Conservation (phyloP, 2,113 vertebrate genomes). For the Cricetomys ansorgei region DNA sequence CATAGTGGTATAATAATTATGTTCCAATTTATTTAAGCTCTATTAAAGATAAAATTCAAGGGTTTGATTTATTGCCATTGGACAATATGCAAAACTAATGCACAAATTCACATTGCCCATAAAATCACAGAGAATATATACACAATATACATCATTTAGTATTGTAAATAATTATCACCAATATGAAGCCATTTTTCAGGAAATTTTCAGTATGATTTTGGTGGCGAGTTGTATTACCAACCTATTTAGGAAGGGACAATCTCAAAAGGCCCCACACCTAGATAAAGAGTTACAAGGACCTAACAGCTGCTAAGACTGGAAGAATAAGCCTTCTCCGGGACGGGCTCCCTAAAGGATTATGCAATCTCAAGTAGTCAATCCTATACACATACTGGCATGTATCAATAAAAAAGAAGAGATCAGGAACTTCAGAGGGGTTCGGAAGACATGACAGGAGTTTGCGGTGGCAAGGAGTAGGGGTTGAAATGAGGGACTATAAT, state of each 20-base stretch:
- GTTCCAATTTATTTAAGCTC: not conserved
- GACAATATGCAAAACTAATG: not conserved
- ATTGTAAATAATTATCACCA: not conserved
- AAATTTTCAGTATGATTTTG: not conserved
- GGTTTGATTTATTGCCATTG: not conserved
- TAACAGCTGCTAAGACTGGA: not conserved
- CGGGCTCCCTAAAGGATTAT: no score
- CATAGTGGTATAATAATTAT: not conserved
- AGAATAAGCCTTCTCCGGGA: not conserved
- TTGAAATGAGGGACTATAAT: no score
- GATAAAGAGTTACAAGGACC: not conserved
- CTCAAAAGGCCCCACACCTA: not conserved
- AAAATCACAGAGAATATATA: not conserved
- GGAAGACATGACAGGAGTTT: not conserved
- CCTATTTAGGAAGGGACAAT: no score
- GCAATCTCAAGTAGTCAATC: not conserved
- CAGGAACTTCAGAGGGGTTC: not conserved
- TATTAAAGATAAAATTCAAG: conserved; percentile 6
- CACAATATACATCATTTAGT: not conserved
- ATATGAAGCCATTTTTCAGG: not conserved
- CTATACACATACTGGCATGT: not conserved
- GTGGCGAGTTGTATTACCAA: not conserved
- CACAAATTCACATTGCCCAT: not conserved
- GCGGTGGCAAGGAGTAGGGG: not conserved
- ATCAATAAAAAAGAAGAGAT: not conserved